phyloP scores from a whole-genome alignment of 2,113 vertebrate genomes.

The Cichladusa arquata region DNA sequence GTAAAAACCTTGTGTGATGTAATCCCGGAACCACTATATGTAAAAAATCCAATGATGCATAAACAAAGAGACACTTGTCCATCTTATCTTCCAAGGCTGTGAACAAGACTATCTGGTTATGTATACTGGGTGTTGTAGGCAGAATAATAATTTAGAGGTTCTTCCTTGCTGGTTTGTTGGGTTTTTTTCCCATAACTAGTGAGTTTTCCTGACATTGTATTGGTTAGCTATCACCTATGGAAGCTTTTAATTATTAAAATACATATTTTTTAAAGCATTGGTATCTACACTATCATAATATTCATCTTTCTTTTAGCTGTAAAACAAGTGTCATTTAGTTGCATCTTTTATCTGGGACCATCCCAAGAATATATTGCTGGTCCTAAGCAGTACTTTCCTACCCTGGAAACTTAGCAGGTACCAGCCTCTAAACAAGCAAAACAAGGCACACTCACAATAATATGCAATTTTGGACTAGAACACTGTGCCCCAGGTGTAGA shows the following conservation, averaged over 20 bases:
- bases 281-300: background rate
- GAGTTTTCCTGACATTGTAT: background rate
- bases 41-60: background rate
- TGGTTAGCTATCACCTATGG: background rate
- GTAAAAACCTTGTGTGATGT: background rate
- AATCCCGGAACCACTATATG: background rate
- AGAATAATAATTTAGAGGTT: background rate
- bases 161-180: background rate
- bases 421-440: background rate
- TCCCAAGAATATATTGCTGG: background rate
- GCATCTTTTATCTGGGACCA: background rate
- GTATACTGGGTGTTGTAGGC: background rate
- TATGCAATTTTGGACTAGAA: background rate
- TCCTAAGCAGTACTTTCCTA: background rate
- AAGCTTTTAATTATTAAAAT: background rate
- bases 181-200: background rate
- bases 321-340: background rate
- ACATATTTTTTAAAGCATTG: accelerated
- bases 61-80: background rate
- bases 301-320: accelerated
- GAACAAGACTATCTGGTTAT: background rate
- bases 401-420: background rate
- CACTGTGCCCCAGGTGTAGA: background rate
- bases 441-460: background rate
- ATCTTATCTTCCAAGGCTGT: background rate